phyloP scores from a whole-genome alignment of 2,113 vertebrate species.

The Apteryx mantelli region DNA sequence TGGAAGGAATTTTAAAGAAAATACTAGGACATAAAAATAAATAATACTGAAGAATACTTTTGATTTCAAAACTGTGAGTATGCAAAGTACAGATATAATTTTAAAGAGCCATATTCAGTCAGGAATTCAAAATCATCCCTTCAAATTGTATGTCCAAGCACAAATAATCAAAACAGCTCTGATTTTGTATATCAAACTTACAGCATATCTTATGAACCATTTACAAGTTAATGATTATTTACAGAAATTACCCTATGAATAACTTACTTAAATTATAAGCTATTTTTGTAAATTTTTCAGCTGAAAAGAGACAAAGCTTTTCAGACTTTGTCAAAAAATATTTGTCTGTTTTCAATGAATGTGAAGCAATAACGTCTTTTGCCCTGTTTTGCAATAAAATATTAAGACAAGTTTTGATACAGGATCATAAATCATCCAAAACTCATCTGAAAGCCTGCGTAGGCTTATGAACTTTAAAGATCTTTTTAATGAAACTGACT shows the following conservation, averaged over 20 bases:
- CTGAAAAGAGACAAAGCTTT: not conserved
- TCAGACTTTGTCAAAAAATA: not conserved
- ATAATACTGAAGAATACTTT: not conserved
- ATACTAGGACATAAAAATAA: not conserved
- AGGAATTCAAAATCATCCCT: not conserved
- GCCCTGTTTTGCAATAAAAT: not conserved
- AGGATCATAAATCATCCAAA: not conserved
- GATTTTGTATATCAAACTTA: not conserved
- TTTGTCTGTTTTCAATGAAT: not conserved
- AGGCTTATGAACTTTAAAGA: not conserved
- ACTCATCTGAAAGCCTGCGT: not conserved
- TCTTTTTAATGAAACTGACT: not conserved
- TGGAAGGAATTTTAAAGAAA: not conserved
- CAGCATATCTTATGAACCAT: not conserved
- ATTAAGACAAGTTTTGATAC: not conserved
- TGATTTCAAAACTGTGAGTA: not conserved
- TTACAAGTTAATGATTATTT: not conserved
- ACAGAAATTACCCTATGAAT: not conserved
- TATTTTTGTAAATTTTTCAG: fast-evolving
- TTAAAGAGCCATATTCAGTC: not conserved
- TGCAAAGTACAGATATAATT: not conserved
- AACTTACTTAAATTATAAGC: not conserved
- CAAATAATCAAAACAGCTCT: not conserved
- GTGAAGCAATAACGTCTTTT: not conserved
- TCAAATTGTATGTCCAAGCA: not conserved